phyloP scores from a whole-genome alignment of 2,888 invertebrate species.

The Eurytoma adleriae region DNA sequence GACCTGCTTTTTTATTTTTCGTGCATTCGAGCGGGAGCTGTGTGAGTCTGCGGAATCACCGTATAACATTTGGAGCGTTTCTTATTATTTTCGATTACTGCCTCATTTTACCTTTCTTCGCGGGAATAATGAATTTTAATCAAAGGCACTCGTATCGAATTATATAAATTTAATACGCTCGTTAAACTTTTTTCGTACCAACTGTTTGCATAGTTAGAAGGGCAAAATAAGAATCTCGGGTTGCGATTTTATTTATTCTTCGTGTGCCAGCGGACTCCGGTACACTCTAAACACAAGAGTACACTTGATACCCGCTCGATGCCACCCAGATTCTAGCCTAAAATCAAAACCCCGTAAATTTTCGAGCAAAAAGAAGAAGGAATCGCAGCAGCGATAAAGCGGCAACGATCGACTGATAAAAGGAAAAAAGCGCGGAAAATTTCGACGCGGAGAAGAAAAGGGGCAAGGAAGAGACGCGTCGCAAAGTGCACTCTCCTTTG shows the following conservation, averaged over 20 bases:
- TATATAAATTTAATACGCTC: constrained; percentile 3
- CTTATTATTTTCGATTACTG: too few relatives aligned
- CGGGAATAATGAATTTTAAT: neutral
- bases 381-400: neutral
- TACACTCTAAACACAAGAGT: neutral
- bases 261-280: constrained; percentile 1
- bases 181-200: neutral
- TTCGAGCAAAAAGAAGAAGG: neutral
- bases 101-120: neutral
- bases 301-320: too few relatives aligned
- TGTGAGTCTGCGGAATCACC: too few relatives aligned
- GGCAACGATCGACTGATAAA: constrained; percentile 8
- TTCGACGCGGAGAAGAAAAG: neutral
- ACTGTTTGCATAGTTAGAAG: neutral
- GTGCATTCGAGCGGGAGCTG: too few relatives aligned
- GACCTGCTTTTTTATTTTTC: too few relatives aligned
- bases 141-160: neutral
- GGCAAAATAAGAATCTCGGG: constrained; percentile 21
- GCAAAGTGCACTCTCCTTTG: constrained; percentile 48
- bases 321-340: neutral
- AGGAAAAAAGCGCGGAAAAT: neutral
- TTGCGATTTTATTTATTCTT: constrained; percentile 25
- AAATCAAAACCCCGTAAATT: neutral
- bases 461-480: neutral
- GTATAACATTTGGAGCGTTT: too few relatives aligned